Evolutionary conservation across 2,797 vertebrate species (phyloP).

Genomic region (Ispidina lecontei): DNA sequence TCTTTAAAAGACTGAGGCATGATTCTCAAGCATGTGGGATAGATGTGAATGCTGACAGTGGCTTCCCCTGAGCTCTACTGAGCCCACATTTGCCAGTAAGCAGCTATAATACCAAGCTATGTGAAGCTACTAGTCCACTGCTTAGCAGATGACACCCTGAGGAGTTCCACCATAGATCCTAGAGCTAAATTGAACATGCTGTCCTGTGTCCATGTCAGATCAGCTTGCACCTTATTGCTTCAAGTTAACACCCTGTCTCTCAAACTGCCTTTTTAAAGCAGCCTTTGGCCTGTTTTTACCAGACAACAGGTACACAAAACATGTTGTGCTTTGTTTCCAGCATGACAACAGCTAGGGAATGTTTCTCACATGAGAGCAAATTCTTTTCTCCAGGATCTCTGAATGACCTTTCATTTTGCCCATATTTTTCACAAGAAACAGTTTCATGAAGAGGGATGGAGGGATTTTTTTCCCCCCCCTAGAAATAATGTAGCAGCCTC

Average conservation of each 20-base stretch:
- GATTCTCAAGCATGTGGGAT: background rate
- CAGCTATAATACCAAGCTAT: background rate
- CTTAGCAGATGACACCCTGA: background rate
- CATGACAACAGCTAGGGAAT: background rate
- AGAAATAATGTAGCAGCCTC: background rate
- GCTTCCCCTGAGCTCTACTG: background rate
- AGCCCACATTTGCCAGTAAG: background rate
- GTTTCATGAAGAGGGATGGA: background rate
- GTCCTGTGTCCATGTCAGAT: background rate
- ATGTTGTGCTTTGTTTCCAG: background rate
- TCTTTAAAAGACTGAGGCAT: background rate
- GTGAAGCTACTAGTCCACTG: background rate
- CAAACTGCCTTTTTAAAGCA: background rate
- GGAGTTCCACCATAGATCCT: background rate
- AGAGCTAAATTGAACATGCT: background rate
- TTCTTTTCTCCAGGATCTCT: background rate
- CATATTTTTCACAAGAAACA: background rate
- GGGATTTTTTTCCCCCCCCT: accelerated
- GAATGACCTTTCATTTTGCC: background rate
- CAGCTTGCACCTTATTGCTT: background rate
- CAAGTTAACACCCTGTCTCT: background rate
- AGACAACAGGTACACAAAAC: background rate
- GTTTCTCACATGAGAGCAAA: background rate
- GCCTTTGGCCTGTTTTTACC: background rate
- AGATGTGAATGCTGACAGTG: background rate